Evolutionary conservation across 2,113 vertebrate species (phyloP), one percentile per base, ranked within the genome.

Genomic region (Platysteira castanea): DNA sequence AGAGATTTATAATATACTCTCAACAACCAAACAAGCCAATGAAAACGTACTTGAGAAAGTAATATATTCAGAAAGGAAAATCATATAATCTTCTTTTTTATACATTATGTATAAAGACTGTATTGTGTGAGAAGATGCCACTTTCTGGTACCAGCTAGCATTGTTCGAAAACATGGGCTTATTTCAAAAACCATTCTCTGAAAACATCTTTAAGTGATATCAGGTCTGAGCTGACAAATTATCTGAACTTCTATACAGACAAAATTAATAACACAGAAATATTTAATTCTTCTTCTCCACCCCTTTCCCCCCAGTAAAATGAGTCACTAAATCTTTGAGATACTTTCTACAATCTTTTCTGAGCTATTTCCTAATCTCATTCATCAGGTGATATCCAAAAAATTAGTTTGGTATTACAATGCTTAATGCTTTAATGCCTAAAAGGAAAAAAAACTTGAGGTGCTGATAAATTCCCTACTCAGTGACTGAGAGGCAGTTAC

Each of bases 281-380:
- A 56, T 39, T 46, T 42, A 1, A 26, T 75, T 59, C 12, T 7
- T 67, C 80, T 79, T 63, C 27, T 65, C 24, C 3, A n/a, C 1
- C 1, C 3, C 6, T 7, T 4, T 22, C 0, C 9, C 6, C 2
- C 0, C 13, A 23, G 3, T 24, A 30, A 47, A 82, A 60, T 20
- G 13, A 64, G 9, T 24, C 15, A 71, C 17, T 49, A 42, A 79
- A 76, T 15, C 7, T 69, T 75, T 71, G 33, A 28, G 68, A 44
- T 79, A 33, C 13, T 50, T 81, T 37, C n/a, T 31, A 5, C 33
- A 47, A 24, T 59, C 21, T 67, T 86, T 79, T 23, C 23, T 57
- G 39, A 80, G 6, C 11, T 67, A 21, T 77, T 23, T 35, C 31
- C n/a, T 80, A 44, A 28, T 46, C 26, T 79, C 7, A 30, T 46